Evolutionary conservation across 2,113 vertebrate genomes (phyloP).

Genomic region (Phasianus colchicus): DNA sequence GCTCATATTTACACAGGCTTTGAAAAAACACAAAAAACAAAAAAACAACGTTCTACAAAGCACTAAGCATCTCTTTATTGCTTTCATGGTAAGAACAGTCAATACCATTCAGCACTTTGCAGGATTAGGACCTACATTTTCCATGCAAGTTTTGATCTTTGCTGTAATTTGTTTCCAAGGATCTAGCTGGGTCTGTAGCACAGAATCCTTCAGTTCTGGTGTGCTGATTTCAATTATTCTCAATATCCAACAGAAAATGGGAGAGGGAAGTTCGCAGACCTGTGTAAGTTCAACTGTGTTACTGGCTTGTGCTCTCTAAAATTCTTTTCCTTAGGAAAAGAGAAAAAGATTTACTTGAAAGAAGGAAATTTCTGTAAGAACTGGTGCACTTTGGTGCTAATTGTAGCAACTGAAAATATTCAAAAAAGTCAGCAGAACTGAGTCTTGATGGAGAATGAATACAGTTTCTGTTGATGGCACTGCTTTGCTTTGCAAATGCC

Average conservation of each 20-base stretch:
- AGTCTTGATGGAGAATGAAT: neutral
- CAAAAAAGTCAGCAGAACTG: neutral
- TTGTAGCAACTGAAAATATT: neutral
- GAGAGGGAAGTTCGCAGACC: neutral
- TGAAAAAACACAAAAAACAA: neutral
- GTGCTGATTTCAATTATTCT: fast-evolving
- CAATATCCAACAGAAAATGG: neutral
- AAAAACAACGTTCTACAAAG: neutral
- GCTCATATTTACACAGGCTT: neutral
- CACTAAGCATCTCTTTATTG: neutral
- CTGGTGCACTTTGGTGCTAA: neutral
- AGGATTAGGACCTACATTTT: neutral
- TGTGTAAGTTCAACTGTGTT: neutral
- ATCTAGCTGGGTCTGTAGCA: neutral
- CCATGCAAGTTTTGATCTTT: neutral
- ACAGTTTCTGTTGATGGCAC: neutral
- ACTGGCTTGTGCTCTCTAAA: neutral
- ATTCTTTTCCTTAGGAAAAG: neutral
- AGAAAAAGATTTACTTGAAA: neutral
- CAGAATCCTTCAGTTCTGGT: neutral
- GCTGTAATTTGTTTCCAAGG: neutral
- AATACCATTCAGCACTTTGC: neutral
- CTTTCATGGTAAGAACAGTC: neutral
- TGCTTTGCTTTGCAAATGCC: neutral
- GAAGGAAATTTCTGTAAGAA: neutral